Evolutionary conservation across 2,888 invertebrate species (phyloP), one percentile per base, ranked within the genome.

Genomic region (Caenorhabditis becei): DNA sequence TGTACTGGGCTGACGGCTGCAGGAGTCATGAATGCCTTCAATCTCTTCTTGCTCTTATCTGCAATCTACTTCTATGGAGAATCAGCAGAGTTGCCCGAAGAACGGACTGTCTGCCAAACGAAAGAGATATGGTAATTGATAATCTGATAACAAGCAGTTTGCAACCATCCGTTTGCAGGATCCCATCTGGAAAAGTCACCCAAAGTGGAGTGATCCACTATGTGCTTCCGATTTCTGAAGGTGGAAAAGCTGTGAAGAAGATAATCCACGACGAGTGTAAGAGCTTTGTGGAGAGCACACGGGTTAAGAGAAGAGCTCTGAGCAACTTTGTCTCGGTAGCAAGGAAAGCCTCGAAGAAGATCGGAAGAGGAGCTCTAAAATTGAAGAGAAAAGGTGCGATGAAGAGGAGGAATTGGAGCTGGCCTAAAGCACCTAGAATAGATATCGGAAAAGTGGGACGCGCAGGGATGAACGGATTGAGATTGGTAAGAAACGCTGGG

Each of bases 181-280:
- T 61, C 1, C 59, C 70, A 51, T 61, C 70, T 14, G 61, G 61
- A 59, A 35, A n/a, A 14, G 37, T 26, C n/a, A 24, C 20, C 10
- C 14, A 14, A 24, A 70, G 70, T 51, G 51, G 61, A 1, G 18
- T 26, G 18, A 70, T 70, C 4, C 14, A 32, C 3, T 41, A 58
- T 16, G 1, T 26, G 20, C 11, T 20, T 20, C 20, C 18, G 20
- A 23, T 18, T 20, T 7, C 23, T 7, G 20, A 1, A 32, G 1
- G 26, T 61, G 16, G 32, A n/a, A 16, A 37, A 51, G 24, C 16
- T 10, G 16, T 51, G 4, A 11, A 24, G 2, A 11, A 37, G 11
- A 26, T 70, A 4, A 53, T 70, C 41, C 11, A 70, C n/a, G 61
- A 70, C 7, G 37, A 70, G 37, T 70, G 70, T 23, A 35, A 49